Evolutionary conservation across 2,113 vertebrate genomes (phyloP), one percentile per base, ranked within the genome.

Genomic region (Sciurus niger): DNA sequence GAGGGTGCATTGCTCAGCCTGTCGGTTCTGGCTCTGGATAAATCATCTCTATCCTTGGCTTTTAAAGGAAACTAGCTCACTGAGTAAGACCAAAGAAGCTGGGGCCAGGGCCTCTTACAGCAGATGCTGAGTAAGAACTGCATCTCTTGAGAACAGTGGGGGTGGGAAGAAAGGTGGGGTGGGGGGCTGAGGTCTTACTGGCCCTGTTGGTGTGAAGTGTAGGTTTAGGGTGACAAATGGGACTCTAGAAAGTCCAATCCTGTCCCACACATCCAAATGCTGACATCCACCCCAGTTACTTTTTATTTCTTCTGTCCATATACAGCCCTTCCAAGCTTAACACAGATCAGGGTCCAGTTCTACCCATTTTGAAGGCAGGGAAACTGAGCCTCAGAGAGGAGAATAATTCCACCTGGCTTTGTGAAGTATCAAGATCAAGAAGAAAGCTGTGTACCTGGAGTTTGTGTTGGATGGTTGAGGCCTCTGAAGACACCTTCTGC

Each of bases 21-120:
- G 83, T 95, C 16, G 14, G 72, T 5, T 83, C 73, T 83, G 84
- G 74, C 91, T 95, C 85, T 40, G 72, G 40, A 70, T 92, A 80
- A 84, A 79, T 95, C n/a, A 53, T 84, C 76, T 82, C 78, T 74
- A 17, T 72, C 67, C 51, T 30, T 89, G 76, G 65, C 8, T 92
- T 78, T 76, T 55, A 7, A 28, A 10, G 32, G 34, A 78, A 68
- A 60, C 68, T 43, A 0, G 34, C 70, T 86, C 1, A 0, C 79
- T 48, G 51, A 60, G 20, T 46, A 18, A 89, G 43, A 67, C 32
- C 6, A 51, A n/a, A 40, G 48, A 46, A 55, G 13, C 30, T 3
- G 12, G 32, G 43, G 22, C 76, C 65, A 8, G 34, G 25, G 8
- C 46, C 11, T 83, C 63, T 46, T 85, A 43, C 13, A 77, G 51